Conservation (phyloP, 2,797 vertebrate genomes). For the Gallinago stenura region DNA sequence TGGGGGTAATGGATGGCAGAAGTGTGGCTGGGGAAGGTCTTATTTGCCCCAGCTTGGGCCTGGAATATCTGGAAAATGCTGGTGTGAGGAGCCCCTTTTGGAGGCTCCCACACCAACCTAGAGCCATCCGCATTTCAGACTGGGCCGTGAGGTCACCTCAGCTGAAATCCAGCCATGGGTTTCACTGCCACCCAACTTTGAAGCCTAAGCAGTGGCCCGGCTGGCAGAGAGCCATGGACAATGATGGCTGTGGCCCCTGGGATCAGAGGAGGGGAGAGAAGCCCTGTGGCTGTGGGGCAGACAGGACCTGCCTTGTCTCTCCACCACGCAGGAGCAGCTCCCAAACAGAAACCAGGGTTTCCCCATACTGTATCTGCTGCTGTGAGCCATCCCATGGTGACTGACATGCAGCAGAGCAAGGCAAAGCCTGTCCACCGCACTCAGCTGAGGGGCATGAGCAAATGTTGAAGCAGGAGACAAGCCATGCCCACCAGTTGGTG, state of each 20-base stretch:
- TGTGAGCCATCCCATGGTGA: not conserved
- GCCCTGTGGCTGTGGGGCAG: fast-evolving
- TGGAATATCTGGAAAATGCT: not conserved
- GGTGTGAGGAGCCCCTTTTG: not conserved
- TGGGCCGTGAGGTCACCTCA: not conserved
- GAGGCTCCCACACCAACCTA: not conserved
- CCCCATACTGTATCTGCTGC: not conserved
- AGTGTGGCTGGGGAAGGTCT: fast-evolving
- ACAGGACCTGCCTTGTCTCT: not conserved
- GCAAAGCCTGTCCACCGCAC: fast-evolving
- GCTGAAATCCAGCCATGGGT: not conserved
- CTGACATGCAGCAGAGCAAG: not conserved
- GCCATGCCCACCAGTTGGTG: fast-evolving
- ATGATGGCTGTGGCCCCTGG: fast-evolving
- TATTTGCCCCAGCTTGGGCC: not conserved
- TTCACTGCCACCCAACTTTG: not conserved
- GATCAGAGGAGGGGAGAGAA: not conserved
- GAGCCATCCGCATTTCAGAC: not conserved
- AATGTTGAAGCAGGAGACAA: fast-evolving
- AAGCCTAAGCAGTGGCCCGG: not conserved
- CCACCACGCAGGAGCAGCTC: not conserved
- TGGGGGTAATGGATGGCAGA: fast-evolving
- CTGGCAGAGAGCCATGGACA: fast-evolving
- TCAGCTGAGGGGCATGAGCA: not conserved
- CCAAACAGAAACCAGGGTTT: not conserved